Evolutionary conservation across 2,797 vertebrate genomes (phyloP).

Genomic region (Decapterus maruadsi): DNA sequence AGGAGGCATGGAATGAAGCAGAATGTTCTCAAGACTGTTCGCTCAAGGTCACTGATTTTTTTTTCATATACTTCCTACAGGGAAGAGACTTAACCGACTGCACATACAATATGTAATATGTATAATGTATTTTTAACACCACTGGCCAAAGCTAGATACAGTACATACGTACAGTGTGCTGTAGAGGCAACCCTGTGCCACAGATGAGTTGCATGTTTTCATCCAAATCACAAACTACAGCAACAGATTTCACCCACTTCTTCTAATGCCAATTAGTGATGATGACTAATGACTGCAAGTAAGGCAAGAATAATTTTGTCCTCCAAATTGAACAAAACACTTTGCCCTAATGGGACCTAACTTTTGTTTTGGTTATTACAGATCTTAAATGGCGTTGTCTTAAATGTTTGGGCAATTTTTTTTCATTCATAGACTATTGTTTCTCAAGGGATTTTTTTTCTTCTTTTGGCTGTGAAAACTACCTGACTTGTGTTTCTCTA

Average conservation of each 20-base stretch:
- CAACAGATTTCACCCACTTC: neutral
- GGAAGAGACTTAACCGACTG: slow-evolving; percentile 62
- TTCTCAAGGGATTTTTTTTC: neutral
- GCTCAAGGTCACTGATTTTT: slow-evolving; percentile 77
- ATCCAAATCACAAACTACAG: neutral
- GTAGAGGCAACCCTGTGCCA: slow-evolving; percentile 4
- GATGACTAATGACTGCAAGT: neutral
- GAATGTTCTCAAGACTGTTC: slow-evolving; percentile 69
- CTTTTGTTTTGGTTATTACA: neutral
- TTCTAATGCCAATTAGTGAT: neutral
- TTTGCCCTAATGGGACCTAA: neutral
- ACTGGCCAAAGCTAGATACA: slow-evolving; percentile 36
- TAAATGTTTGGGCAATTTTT: neutral
- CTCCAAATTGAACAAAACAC: neutral
- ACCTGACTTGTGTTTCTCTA: neutral
- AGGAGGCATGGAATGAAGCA: slow-evolving; percentile 60
- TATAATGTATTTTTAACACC: slow-evolving; percentile 60
- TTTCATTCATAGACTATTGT: neutral
- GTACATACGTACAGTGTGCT: slow-evolving; percentile 16
- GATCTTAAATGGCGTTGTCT: neutral
- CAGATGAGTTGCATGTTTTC: slow-evolving; percentile 16
- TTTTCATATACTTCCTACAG: slow-evolving; percentile 59
- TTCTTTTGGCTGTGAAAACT: neutral
- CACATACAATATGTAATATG: slow-evolving; percentile 59
- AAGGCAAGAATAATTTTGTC: neutral